phyloP scores from a whole-genome alignment of 2,113 vertebrate genomes.

The Neodon shergylaensis region DNA sequence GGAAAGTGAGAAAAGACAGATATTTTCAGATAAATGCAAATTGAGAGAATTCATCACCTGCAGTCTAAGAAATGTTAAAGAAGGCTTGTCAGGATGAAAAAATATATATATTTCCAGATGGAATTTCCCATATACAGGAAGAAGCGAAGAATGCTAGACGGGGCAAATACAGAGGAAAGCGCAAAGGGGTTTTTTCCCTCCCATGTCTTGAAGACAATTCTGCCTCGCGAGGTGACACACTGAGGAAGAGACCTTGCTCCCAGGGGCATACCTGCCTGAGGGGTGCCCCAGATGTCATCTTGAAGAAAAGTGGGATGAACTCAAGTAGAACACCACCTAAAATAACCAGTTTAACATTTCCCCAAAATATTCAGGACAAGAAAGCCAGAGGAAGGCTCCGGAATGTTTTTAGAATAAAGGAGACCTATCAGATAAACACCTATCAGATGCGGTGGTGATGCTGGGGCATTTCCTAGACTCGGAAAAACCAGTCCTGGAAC shows the following conservation, averaged over 20 bases:
- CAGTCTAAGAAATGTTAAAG: background rate
- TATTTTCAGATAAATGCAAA: constrained; percentile 39
- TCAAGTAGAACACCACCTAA: accelerated
- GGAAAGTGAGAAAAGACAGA: constrained; percentile 33
- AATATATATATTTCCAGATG: background rate
- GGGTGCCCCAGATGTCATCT: accelerated
- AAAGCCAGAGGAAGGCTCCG: too few species aligned
- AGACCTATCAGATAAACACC: background rate
- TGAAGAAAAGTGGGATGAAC: accelerated
- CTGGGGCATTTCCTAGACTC: background rate
- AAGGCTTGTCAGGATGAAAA: background rate
- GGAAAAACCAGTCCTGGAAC: too few species aligned
- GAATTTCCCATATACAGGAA: background rate
- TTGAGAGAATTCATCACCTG: background rate
- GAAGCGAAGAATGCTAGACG: accelerated
- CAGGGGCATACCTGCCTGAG: accelerated
- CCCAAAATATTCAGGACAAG: background rate
- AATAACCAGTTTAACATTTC: background rate
- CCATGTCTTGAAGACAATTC: background rate
- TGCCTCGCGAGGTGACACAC: accelerated
- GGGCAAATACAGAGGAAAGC: accelerated
- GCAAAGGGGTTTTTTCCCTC: background rate
- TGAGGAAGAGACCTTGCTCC: background rate
- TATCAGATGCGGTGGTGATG: accelerated
- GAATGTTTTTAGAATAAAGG: background rate